Evolutionary conservation across 1,140 invertebrate species (phyloP), one percentile per base, ranked within the genome.

Genomic region (Drosophila sproati): DNA sequence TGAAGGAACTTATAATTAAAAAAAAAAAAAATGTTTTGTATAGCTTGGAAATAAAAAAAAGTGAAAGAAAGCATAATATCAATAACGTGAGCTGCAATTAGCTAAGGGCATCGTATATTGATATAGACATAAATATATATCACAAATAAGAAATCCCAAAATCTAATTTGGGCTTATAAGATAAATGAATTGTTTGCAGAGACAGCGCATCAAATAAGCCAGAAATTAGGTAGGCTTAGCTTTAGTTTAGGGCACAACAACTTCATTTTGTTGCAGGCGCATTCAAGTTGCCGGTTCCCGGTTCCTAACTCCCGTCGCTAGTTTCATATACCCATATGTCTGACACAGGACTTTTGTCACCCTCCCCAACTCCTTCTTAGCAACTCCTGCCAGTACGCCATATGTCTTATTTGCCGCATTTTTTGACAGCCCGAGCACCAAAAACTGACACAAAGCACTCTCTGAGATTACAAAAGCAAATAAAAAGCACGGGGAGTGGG

Each of bases 341-440:
- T 32, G 55, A 10, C 57, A 43, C 12, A 12, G 8, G 31, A 20
- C 31, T n/a, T 52, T 34, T 10, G 31, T 29, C 31, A 8, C 32
- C 3, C 3, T 28, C 8, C 32, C 66, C 5, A 29, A 35, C 45
- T 51, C 20, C 35, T 29, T 41, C 8, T 66, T 20, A 0, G 10
- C 4, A 43, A n/a, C 39, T 10, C 2, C 8, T 10, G 3, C 39
- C 39, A 8, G 3, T 43, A 4, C 2, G 39, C 39, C 39, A 43
- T 43, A n/a, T 79, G 76, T 69, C 76, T 67, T 82, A 67, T 82
- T 82, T 82, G 70, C 70, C 71, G 76, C 76, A 76, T 75, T 79
- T 82, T 52, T 70, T 86, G 81, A 86, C 82, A 85, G 81, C 51
- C 50, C 7, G 37, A 75, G 51, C 68, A 34, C 59, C 43, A 75